Base-by-base conservation (phyloP, 2,113 vertebrate genomes). In the Caretta caretta region DNA sequence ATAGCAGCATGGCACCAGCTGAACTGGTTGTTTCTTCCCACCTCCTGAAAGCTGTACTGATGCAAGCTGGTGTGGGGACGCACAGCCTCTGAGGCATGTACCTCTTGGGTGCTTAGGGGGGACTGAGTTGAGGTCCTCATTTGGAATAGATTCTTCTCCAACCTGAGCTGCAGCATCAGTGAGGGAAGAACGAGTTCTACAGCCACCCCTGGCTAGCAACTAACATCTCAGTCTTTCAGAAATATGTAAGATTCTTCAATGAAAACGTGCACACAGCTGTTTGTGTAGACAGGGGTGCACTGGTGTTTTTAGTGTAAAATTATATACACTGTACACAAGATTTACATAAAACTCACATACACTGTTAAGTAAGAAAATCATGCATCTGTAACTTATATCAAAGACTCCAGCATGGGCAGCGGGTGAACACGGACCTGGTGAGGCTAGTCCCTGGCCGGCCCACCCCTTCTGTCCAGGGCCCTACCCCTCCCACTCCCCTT, bases 361-460 rank as follows among this genome's bases (percentile, higher is more conserved):
- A 62, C 0, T 88, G 78, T 35, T 90, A 90, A 96, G 81, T 10
- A 91, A 96, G 87, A 91, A 96, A 95, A 97, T 93, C 38, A 42
- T 49, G 85, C 75, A 96, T 84, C 90, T 96, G 90, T 72, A 95
- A 96, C 91, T 90, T 93, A 89, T 92, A 91, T 13, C n/a, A 86
- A 94, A 96, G 87, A 88, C 38, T 94, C 25, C 57, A 59, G 19
- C 51, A 53, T 20, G 51, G 51, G 51, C 19, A 6, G 51, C 7
- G 6, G 51, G 51, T 53, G 51, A 53, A 20, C 51, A 20, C 17
- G 5, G 19, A 19, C 6, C 8, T 53, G 17, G 17, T 17, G 51
- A 53, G 51, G 51, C 51, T 53, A 53, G 51, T 17, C 51, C 6
- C 51, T 17, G 19, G 51, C 51, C 17, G 7, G 51, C 51, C 51